Evolutionary conservation across 2,113 vertebrate genomes (phyloP), one percentile per base, ranked within the genome.

Genomic region (Cichladusa arquata): DNA sequence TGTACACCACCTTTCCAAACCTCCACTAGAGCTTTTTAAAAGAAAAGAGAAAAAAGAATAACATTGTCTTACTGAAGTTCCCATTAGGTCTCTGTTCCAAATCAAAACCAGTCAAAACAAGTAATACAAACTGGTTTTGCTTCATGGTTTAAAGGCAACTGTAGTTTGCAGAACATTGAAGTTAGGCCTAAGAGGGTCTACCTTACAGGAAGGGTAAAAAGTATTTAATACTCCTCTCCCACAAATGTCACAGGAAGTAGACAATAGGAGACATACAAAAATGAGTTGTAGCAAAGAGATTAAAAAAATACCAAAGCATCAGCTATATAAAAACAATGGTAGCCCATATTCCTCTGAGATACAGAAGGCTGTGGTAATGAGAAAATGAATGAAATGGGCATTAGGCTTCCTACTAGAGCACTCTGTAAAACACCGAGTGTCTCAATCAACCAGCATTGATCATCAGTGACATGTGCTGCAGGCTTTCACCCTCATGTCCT

Each of bases 121-220:
- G 78, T 64, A 81, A 74, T 53, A 85, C 9, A 93, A 81, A 95
- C 31, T 66, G 60, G 50, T 92, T 86, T 66, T 92, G 20, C 53
- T 77, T 89, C 84, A 67, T 8, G 69, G 51, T 97, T 97, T 94
- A 91, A 93, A 97, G 97, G 96, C 90, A 95, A 94, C 93, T 88
- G 84, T 65, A 94, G 81, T 87, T 87, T 67, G 91, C 5, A 94
- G 47, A 92, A 90, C 60, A 74, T 17, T 86, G 74, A 96, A 96
- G 54, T 71, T 78, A 90, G 56, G 56, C 81, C 92, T 96, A 92
- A 56, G 33, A 72, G n/a, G 34, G 58, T 74, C 34, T 71, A 79
- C 78, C 18, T 74, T 87, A 95, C 20, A 85, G 60, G 54, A 95
- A 94, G 79, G 82, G 65, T 93, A 93, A 86, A 95, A 96, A 92